Evolutionary conservation across 2,797 vertebrate genomes (phyloP), one percentile per base, ranked within the genome.

Genomic region (Bradypodion ventrale): DNA sequence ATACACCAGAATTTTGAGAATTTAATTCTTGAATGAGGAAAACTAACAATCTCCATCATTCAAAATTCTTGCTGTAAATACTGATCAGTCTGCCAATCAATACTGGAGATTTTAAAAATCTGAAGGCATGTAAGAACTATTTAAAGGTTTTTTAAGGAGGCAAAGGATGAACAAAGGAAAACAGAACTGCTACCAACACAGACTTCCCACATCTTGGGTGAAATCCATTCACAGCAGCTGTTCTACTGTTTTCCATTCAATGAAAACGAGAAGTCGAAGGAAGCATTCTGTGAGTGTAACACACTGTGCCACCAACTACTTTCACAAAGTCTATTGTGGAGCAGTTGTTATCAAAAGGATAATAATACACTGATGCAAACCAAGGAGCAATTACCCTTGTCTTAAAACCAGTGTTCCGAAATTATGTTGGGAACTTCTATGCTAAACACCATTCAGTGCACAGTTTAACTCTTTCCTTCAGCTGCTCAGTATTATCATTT

Each of bases 81-180:
- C 29, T 8, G 37, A 37, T 52, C 72, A 35, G 1, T 65, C 3
- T 5, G 19, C 88, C 23, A 82, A 86, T 46, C 3, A 10, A 1
- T 25, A 65, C 44, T 63, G 44, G 4, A 35, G 37, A 1, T 52
- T 29, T 1, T n/a, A 23, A 46, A 21, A 62, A 83, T 23, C 1
- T 19, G 12, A 27, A 66, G 40, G 2, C 4, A 7, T 13, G 13
- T 29, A 60, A 44, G 2, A 59, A 77, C 4, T 12, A 35, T 60
- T 32, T 59, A 59, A 29, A 76, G 5, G 8, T 12, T n/a, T 27
- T 52, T 68, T 42, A 59, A 46, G 37, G n/a, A 37, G 79, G 1
- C 0, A 0, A 37, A 3, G 32, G 16, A 40, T 6, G 13, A 15
- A 2, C 0, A 68, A 0, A 77, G 73, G n/a, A n/a, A 25, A 4